A percentile compares a stretch with the other conserved stretches of the same genome.
These are phyloP conservation scores for Habropoda laboriosa DNA, from an alignment of 1,140 invertebrate genomes.

Conservation along the genomic window DNA sequence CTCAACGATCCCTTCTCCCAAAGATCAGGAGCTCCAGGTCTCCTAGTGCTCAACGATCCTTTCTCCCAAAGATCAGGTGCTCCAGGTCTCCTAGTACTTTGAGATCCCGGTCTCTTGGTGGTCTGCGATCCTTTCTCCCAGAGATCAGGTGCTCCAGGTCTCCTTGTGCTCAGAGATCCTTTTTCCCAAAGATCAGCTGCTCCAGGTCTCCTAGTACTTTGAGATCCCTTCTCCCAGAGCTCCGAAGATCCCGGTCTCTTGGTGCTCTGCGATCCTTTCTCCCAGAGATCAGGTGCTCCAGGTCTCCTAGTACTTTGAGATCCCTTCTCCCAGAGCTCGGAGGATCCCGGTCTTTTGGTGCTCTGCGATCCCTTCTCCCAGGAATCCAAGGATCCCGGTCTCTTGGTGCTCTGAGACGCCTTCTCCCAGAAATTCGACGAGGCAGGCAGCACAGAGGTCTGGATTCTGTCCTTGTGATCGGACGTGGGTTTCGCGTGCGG, in stretches of 20 bases:
- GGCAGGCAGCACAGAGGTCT: constrained; percentile 50
- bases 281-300: neutral
- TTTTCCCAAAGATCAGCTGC: constrained; percentile 48
- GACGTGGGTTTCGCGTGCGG: constrained; percentile 74
- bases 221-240: constrained; percentile 6
- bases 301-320: constrained; percentile 57
- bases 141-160: constrained; percentile 22
- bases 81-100: constrained; percentile 56
- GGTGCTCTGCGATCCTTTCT: neutral
- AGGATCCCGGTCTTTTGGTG: constrained; percentile 54
- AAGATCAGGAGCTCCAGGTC: constrained; percentile 29
- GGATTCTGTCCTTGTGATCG: constrained; percentile 70
- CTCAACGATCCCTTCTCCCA: constrained; percentile 53
- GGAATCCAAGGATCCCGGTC: constrained; percentile 28
- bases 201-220: constrained; percentile 53
- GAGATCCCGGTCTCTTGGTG: constrained; percentile 52
- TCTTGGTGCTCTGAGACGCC: constrained; percentile 53
- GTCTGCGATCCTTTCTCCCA: constrained; percentile 51
- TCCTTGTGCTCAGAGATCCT: constrained; percentile 55
- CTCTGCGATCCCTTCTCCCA: constrained; percentile 54
- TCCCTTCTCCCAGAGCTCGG: neutral
- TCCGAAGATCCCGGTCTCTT: neutral
- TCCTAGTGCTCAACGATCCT: constrained; percentile 54
- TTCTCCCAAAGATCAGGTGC: constrained; percentile 50
- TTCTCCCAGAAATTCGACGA: constrained; percentile 56